These are phyloP conservation scores for Ooceraea biroi DNA, from an alignment of 1,140 invertebrate species.

Conservation along the genomic window DNA sequence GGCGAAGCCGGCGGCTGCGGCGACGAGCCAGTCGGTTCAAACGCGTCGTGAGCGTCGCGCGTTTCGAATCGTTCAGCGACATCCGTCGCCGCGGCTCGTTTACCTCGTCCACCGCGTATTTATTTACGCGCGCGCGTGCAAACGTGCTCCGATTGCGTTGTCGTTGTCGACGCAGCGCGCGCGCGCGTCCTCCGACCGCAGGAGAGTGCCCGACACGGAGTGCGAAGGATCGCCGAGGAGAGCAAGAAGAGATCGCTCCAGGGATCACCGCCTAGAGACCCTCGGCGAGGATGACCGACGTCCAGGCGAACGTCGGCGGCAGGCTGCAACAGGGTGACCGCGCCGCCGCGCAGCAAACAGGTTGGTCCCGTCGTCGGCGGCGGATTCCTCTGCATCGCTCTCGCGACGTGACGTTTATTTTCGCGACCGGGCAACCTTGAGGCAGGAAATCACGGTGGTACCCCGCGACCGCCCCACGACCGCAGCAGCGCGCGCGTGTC, in stretches of 20 bases:
- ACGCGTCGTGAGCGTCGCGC: slow-evolving; percentile 78
- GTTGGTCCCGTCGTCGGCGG: slow-evolving; percentile 68
- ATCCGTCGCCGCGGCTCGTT: not conserved
- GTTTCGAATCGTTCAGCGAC: slow-evolving; percentile 49
- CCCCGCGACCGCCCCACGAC: not conserved
- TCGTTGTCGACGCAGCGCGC: slow-evolving; percentile 50
- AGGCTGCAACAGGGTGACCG: slow-evolving; percentile 83
- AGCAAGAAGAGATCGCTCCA: not conserved
- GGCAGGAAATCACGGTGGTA: not conserved
- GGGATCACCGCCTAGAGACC: slow-evolving; percentile 20
- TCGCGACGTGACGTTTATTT: slow-evolving; percentile 44
- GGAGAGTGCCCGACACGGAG: slow-evolving; percentile 32
- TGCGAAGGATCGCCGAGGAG: slow-evolving; percentile 6
- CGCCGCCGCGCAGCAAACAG: slow-evolving; percentile 78
- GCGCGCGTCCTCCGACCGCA: slow-evolving; percentile 72
- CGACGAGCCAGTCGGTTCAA: slow-evolving; percentile 81
- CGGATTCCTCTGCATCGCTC: not conserved
- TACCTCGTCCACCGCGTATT: not conserved
- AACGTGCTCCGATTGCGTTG: not conserved
- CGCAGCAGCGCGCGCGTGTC: slow-evolving; percentile 26
- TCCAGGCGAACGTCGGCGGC: slow-evolving; percentile 82
- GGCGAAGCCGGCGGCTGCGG: slow-evolving; percentile 74
- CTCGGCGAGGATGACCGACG: slow-evolving; percentile 84
- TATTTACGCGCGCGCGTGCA: not conserved
- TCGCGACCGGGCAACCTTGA: slow-evolving; percentile 25